phyloP scores from a whole-genome alignment of 2,113 vertebrate species.

The Pollimyrus isidori region DNA sequence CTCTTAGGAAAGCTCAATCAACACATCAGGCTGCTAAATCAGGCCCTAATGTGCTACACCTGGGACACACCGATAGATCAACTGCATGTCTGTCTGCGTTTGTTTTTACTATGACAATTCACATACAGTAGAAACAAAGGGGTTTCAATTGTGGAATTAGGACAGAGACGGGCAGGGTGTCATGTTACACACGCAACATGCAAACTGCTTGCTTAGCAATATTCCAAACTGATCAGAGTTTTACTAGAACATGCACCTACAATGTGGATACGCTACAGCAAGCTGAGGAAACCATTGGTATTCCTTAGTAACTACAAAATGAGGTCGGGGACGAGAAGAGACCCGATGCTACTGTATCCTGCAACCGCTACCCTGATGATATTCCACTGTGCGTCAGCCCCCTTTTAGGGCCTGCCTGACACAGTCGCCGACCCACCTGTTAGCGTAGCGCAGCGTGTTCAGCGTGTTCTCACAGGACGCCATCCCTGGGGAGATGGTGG shows the following conservation, averaged over 20 bases:
- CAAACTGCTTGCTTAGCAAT: neutral
- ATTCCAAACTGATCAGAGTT: neutral
- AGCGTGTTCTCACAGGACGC: constrained; percentile 97
- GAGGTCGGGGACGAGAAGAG: neutral
- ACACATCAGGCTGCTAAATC: neutral
- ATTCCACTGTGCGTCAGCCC: neutral
- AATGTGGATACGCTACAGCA: neutral
- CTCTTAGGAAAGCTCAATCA: neutral
- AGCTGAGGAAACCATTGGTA: neutral
- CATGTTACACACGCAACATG: neutral
- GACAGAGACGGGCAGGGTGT: neutral
- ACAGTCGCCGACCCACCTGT: constrained; percentile 70
- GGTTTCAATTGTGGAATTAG: neutral
- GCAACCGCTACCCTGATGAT: neutral
- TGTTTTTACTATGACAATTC: neutral
- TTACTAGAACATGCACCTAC: neutral
- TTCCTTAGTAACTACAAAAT: neutral
- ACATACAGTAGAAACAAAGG: neutral
- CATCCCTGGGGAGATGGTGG: constrained; percentile 96
- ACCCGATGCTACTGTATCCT: neutral
- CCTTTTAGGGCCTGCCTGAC: neutral
- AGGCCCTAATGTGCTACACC: neutral
- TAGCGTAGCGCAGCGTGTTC: constrained; percentile 95
- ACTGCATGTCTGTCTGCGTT: neutral
- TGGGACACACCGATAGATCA: neutral